Evolutionary conservation across 2,113 vertebrate genomes (phyloP).

Genomic region (Gymnobelideus leadbeateri): DNA sequence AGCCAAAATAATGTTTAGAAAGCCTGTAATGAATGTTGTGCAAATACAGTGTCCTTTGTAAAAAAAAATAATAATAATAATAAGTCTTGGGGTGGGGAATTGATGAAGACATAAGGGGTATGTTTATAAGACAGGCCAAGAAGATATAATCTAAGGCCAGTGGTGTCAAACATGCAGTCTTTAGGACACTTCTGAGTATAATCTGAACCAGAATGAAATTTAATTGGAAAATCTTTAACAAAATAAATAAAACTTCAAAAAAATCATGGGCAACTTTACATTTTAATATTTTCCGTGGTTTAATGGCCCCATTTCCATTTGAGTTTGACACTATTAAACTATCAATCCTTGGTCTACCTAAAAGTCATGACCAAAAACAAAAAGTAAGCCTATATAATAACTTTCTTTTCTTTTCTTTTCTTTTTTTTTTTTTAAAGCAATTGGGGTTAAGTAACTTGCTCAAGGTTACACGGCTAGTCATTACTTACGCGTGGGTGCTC

Average conservation of each 20-base stretch:
- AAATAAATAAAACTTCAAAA: background rate
- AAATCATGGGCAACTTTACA: background rate
- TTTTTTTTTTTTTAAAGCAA: too few relatives aligned
- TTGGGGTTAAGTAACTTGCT: too few relatives aligned
- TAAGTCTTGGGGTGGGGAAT: background rate
- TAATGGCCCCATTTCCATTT: too few relatives aligned
- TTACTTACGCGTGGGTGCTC: too few relatives aligned
- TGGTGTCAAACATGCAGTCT: background rate
- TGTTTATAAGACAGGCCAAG: background rate
- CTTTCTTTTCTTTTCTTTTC: too few relatives aligned
- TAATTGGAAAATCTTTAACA: background rate
- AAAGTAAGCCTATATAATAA: too few relatives aligned
- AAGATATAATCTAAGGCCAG: background rate
- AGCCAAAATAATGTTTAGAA: conserved; percentile 46
- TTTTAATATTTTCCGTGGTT: background rate
- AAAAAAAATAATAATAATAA: too few relatives aligned
- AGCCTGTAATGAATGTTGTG: conserved; percentile 36
- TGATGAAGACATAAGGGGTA: background rate
- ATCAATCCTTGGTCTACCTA: background rate
- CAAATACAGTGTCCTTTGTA: conserved; percentile 43
- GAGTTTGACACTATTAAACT: background rate
- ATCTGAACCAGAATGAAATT: background rate
- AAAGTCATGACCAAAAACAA: background rate
- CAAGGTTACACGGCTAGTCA: too few relatives aligned
- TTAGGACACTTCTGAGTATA: background rate